phyloP scores from a whole-genome alignment of 1,140 invertebrate genomes.

The Ruditapes philippinarum region DNA sequence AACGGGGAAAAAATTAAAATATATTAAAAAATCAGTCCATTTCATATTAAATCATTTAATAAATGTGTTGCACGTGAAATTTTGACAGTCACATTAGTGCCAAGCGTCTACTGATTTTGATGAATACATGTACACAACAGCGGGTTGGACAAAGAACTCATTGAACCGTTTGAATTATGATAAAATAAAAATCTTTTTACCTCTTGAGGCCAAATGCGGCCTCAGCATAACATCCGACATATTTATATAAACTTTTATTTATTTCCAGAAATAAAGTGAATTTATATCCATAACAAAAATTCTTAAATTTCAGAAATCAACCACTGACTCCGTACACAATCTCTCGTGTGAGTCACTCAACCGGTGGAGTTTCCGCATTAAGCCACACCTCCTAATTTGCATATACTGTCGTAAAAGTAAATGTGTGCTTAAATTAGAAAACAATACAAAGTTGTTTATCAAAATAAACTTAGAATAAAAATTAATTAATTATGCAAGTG shows the following conservation, averaged over 20 bases:
- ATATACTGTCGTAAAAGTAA: constrained; percentile 45
- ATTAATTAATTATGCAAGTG: too few species aligned
- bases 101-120: background rate
- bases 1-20: too few species aligned
- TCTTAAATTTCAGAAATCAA: background rate
- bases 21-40: too few species aligned
- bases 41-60: too few species aligned
- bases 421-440: too few species aligned
- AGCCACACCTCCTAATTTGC: constrained; percentile 55
- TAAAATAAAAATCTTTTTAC: constrained; percentile 56
- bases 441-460: too few species aligned
- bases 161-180: constrained; percentile 18
- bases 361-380: constrained; percentile 22
- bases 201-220: constrained; percentile 68
- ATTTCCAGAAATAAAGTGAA: background rate
- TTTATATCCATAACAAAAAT: constrained; percentile 26
- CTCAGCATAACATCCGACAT: constrained; percentile 72
- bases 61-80: background rate
- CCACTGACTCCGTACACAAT: constrained; percentile 15
- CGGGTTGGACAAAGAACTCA: constrained; percentile 57
- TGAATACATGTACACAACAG: constrained; percentile 13
- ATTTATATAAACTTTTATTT: background rate
- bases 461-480: too few species aligned
- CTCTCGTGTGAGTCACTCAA: constrained; percentile 49
- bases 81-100: background rate